These are phyloP conservation scores for Pyrgus malvae DNA, from an alignment of 2,888 invertebrate species.

Conservation along the genomic window DNA sequence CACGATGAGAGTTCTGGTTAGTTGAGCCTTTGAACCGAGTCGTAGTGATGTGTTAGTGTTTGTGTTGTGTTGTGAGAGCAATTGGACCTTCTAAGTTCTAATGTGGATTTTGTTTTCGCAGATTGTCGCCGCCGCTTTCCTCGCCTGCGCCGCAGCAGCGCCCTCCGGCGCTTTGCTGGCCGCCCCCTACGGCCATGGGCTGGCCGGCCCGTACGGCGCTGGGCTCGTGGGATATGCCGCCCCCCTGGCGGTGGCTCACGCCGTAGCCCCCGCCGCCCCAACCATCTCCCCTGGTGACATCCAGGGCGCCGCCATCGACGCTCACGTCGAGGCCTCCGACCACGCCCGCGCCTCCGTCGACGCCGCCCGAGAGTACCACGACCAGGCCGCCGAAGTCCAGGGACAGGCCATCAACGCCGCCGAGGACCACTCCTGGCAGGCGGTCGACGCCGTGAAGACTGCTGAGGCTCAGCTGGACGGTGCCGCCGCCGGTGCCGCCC, in stretches of 20 bases:
- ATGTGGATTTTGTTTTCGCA: slow-evolving; percentile 53
- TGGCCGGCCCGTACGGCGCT: slow-evolving; percentile 30
- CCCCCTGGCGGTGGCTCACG: slow-evolving; percentile 49
- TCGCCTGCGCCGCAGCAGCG: slow-evolving; percentile 70
- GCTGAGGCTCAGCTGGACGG: slow-evolving; percentile 70
- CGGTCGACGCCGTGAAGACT: slow-evolving; percentile 72
- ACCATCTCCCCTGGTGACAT: slow-evolving; percentile 74
- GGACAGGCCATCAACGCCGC: slow-evolving; percentile 75
- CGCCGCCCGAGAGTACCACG: slow-evolving; percentile 68
- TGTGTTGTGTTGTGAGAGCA: slow-evolving; percentile 35
- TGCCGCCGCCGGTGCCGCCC: slow-evolving; percentile 72
- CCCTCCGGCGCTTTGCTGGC: slow-evolving; percentile 66
- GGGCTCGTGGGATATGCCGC: slow-evolving; percentile 44
- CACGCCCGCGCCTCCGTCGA: slow-evolving; percentile 72
- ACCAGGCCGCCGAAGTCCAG: slow-evolving; percentile 72
- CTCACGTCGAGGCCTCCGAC: slow-evolving; percentile 71
- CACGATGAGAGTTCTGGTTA: slow-evolving; percentile 80
- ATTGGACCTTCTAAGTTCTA: slow-evolving; percentile 35
- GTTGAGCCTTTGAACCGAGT: slow-evolving; percentile 42
- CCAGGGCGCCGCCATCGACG: slow-evolving; percentile 71
- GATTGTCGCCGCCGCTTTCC: slow-evolving; percentile 81
- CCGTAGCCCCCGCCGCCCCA: slow-evolving; percentile 51
- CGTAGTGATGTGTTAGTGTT: slow-evolving; percentile 23
- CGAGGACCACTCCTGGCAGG: slow-evolving; percentile 74
- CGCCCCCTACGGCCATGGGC: slow-evolving; percentile 51